phyloP scores from a whole-genome alignment of 2,113 vertebrate species.

The Apaloderma vittatum region DNA sequence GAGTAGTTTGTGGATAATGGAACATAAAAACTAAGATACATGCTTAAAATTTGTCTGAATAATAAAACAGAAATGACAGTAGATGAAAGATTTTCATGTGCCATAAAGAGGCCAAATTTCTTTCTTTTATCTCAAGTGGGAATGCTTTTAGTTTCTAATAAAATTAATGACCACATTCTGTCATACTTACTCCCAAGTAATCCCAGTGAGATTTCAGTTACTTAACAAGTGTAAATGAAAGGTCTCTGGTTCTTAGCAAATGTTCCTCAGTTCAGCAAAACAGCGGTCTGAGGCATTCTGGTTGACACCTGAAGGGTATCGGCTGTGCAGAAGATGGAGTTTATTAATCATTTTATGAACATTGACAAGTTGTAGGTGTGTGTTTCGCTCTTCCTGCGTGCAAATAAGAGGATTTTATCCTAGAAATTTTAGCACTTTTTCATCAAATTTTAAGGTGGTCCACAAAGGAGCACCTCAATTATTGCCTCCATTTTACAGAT shows the following conservation, averaged over 20 bases:
- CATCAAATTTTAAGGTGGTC: neutral
- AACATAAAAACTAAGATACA: neutral
- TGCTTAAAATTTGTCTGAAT: neutral
- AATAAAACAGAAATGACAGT: neutral
- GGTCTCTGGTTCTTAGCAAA: neutral
- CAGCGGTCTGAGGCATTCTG: neutral
- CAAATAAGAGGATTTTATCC: neutral
- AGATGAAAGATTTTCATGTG: neutral
- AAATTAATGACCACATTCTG: neutral
- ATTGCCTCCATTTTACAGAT: neutral
- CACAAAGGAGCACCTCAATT: neutral
- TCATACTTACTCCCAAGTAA: neutral
- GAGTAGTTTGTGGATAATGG: neutral
- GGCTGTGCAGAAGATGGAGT: neutral
- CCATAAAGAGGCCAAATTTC: neutral
- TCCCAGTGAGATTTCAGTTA: neutral
- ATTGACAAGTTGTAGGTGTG: neutral
- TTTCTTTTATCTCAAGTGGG: neutral
- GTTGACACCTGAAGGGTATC: neutral
- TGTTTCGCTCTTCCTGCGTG: neutral
- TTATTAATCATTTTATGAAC: neutral
- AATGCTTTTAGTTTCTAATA: conserved; percentile 13
- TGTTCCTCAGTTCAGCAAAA: neutral
- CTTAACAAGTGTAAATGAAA: neutral
- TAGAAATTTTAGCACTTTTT: neutral